phyloP scores from a whole-genome alignment of 2,888 invertebrate genomes.

The Sinopyrophorus schimmeli region DNA sequence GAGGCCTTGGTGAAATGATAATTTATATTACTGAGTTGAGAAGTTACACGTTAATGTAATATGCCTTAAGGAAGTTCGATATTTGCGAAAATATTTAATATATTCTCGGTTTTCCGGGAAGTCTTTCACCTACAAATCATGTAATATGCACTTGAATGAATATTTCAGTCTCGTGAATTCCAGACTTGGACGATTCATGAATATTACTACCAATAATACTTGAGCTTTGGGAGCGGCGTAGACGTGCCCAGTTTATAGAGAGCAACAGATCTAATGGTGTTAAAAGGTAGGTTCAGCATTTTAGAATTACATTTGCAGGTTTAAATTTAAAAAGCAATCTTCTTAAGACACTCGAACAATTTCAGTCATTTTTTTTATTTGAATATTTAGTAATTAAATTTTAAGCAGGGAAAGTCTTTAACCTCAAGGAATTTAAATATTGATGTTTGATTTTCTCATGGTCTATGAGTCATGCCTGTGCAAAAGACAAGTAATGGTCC shows the following conservation, averaged over 20 bases:
- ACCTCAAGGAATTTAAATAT: too few species aligned
- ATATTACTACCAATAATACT: constrained; percentile 22
- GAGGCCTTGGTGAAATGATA: too few species aligned
- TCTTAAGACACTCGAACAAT: too few species aligned
- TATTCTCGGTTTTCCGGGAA: constrained; percentile 9
- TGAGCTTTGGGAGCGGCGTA: constrained; percentile 15
- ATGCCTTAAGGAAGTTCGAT: constrained; percentile 1
- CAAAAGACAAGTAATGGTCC: too few species aligned
- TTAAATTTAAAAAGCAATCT: too few species aligned
- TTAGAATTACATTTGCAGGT: too few species aligned
- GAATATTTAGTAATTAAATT: too few species aligned
- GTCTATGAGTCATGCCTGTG: too few species aligned
- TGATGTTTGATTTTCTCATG: too few species aligned
- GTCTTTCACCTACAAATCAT: constrained; percentile 21
- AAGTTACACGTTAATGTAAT: constrained; percentile 8
- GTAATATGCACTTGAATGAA: constrained; percentile 24
- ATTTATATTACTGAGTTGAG: neutral
- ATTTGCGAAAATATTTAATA: constrained; percentile 12
- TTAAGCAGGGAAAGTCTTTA: too few species aligned
- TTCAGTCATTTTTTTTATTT: too few species aligned
- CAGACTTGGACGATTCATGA: constrained; percentile 19
- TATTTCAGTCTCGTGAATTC: constrained; percentile 21
- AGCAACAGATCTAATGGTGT: constrained; percentile 2
- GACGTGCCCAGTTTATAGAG: constrained; percentile 19
- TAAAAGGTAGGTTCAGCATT: too few species aligned